Evolutionary conservation across 2,113 vertebrate species (phyloP), one percentile per base, ranked within the genome.

Genomic region (Gambusia affinis): DNA sequence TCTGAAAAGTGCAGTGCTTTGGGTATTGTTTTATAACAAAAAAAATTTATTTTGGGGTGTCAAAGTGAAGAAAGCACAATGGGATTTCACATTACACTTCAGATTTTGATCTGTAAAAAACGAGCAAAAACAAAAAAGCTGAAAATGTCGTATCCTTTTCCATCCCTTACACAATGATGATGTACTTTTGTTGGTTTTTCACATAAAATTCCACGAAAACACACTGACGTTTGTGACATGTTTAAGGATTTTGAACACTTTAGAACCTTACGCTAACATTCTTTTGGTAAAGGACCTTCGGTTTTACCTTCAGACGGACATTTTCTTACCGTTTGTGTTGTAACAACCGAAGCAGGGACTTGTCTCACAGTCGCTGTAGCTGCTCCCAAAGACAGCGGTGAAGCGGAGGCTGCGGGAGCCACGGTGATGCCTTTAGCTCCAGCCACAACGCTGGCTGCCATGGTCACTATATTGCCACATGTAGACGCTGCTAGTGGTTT

Each of bases 271-370:
- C 6, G 8, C 51, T 54, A 22, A 54, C 51, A 54, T 54, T 54
- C 42, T 14, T 37, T 54, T 54, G 22, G 51, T 8, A 8, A 54
- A 54, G n/a, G 15, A 8, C 7, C 3, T 54, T 54, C 17, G 0
- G 17, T 54, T 57, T 57, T 19, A 17, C 44, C 51, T 24, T n/a
- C 51, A n/a, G 17, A 6, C 2, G 24, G 51, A n/a, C 6, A 57
- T 57, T 57, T 57, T 70, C 96, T 96, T 93, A 99, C 97, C 28
- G 96, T 92, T 86, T 97, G 97, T 28, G 97, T 95, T 8, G 96
- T 95, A 0, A 98, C 97, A 1, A 99, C 96, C 0, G 97, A 93
- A 63, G 96, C 96, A 73, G 97, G 97, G 0, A 99, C 95, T 86
- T 98, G 98, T n/a, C 97, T 92, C 82, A 98, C 94, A 0, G 97